These are phyloP conservation scores for Poecile atricapillus DNA, from an alignment of 2,113 vertebrate genomes.

Conservation along the genomic window DNA sequence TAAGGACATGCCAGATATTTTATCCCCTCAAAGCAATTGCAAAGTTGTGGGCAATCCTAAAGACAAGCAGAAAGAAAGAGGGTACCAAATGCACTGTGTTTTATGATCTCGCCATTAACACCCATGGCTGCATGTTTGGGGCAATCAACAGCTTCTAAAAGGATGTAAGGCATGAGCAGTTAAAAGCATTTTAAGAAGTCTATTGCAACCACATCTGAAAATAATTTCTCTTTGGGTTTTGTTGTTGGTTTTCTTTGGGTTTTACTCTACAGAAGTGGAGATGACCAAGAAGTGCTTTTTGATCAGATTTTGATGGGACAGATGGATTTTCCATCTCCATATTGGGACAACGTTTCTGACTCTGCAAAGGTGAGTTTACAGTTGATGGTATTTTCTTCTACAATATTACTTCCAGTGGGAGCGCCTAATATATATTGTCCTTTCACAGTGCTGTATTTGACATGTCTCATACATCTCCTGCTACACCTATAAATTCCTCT, in stretches of 20 bases:
- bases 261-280: constrained; percentile 76
- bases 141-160: background rate
- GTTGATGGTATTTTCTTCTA: background rate
- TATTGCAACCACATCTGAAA: background rate
- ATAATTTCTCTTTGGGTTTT: background rate
- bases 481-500: background rate
- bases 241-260: background rate
- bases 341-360: constrained; percentile 94
- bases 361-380: constrained; percentile 84
- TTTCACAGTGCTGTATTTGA: background rate
- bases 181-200: background rate
- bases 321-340: constrained; percentile 90
- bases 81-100: background rate
- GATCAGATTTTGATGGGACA: constrained; percentile 92
- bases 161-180: background rate
- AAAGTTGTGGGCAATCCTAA: background rate
- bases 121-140: background rate
- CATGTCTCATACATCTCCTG: background rate
- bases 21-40: background rate
- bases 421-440: background rate
- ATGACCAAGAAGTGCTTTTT: constrained; percentile 92
- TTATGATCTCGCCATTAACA: background rate
- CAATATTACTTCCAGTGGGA: background rate
- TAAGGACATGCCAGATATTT: background rate
- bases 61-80: background rate